phyloP scores from a whole-genome alignment of 2,113 vertebrate species.

The Perca schrenkii region DNA sequence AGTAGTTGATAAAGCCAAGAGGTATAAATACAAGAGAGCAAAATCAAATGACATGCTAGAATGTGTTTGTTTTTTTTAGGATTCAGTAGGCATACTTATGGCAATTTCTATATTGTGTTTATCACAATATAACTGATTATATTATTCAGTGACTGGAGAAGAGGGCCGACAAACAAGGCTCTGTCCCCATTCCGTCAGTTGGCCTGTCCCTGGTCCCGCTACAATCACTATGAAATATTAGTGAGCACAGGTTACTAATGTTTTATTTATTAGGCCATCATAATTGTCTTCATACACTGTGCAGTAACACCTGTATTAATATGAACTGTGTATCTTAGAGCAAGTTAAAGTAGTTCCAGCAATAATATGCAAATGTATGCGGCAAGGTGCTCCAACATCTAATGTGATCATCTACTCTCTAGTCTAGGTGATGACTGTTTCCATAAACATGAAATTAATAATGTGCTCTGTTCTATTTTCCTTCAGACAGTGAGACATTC shows the following conservation, averaged over 20 bases:
- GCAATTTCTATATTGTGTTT: not conserved
- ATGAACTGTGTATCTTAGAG: conserved; percentile 13
- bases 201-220: not conserved
- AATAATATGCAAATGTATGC: conserved; percentile 48
- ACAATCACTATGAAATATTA: conserved; percentile 18
- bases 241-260: conserved; percentile 10
- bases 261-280: conserved; percentile 31
- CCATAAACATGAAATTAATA: conserved; percentile 2
- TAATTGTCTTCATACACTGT: conserved; percentile 12
- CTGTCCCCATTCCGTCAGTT: not conserved
- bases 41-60: not conserved
- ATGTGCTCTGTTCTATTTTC: not conserved
- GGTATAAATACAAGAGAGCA: not conserved
- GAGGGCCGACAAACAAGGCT: not conserved
- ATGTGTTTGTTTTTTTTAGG: not conserved
- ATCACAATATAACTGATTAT: not conserved
- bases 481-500: conserved; percentile 1
- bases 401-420: conserved; percentile 24
- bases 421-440: conserved; percentile 12
- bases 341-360: conserved; percentile 20
- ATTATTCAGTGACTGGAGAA: not conserved
- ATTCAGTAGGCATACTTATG: not conserved
- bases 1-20: not conserved
- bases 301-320: conserved; percentile 14
- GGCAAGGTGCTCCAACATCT: conserved; percentile 19